Conservation (phyloP, 2,888 invertebrate genomes). For the Caenorhabditis sp. region DNA sequence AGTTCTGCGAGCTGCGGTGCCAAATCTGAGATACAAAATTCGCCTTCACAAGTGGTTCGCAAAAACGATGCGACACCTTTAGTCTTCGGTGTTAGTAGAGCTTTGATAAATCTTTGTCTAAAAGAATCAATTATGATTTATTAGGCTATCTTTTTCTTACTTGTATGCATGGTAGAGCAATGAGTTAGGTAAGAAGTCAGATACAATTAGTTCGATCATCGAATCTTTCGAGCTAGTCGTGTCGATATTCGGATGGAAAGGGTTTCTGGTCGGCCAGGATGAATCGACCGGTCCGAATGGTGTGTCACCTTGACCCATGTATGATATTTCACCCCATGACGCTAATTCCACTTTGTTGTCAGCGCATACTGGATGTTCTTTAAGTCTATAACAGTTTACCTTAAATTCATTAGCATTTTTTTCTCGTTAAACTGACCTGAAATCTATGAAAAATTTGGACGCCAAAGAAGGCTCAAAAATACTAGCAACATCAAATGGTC, state of each 20-base stretch:
- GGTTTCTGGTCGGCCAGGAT: slow-evolving; percentile 40
- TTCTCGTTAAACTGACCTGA: slow-evolving; percentile 13
- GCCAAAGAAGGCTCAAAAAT: slow-evolving; percentile 32
- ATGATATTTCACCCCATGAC: slow-evolving; percentile 55
- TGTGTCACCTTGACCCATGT: slow-evolving; percentile 43
- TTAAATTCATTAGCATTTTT: no score
- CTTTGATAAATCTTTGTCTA: slow-evolving; percentile 51
- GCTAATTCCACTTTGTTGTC: slow-evolving; percentile 53
- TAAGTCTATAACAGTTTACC: no score
- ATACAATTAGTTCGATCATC: slow-evolving; percentile 65
- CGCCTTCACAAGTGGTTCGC: slow-evolving; percentile 51
- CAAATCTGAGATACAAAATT: slow-evolving; percentile 52
- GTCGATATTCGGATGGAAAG: slow-evolving; percentile 28
- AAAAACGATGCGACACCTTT: slow-evolving; percentile 52
- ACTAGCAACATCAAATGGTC: slow-evolving; percentile 24
- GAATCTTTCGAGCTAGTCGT: slow-evolving; percentile 28
- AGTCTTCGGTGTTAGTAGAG: slow-evolving; percentile 44
- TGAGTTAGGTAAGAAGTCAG: slow-evolving; percentile 67
- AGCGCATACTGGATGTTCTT: slow-evolving; percentile 52
- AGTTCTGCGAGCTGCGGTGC: slow-evolving; percentile 51
- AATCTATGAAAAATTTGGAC: slow-evolving; percentile 40
- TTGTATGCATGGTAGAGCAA: slow-evolving; percentile 68
- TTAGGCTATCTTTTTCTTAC: slow-evolving; percentile 18
- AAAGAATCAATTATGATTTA: slow-evolving; percentile 7
- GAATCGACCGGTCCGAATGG: slow-evolving; percentile 49